Conservation (phyloP, 2,888 invertebrate species). For the Lithophane socia region DNA sequence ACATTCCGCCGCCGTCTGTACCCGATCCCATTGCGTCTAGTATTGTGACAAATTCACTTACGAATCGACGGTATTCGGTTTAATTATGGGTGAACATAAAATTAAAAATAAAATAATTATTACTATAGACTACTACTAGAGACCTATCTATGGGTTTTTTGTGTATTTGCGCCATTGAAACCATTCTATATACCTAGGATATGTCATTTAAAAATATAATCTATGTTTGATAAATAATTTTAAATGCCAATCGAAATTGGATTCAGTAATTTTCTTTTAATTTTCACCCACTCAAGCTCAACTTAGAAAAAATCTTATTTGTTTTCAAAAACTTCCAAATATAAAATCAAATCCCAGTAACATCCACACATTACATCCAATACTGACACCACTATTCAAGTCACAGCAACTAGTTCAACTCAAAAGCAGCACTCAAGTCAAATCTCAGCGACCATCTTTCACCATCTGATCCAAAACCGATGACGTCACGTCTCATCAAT, state of each 20-base stretch:
- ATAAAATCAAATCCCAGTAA: background rate
- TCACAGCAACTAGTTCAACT: conserved; percentile 32
- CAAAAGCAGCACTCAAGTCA: conserved; percentile 62
- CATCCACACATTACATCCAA: background rate
- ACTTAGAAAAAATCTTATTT: background rate
- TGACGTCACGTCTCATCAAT: conserved; percentile 83
- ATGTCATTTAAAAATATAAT: background rate
- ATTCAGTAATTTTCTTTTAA: too few species aligned
- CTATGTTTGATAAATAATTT: background rate
- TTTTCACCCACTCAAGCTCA: background rate
- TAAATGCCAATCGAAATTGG: background rate
- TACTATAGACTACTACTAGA: too few species aligned
- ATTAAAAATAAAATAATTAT: background rate
- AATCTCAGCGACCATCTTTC: conserved; percentile 66
- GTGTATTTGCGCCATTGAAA: background rate
- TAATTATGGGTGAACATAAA: background rate
- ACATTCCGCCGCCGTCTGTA: conserved; percentile 78
- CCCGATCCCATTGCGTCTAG: conserved; percentile 44
- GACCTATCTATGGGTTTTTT: background rate
- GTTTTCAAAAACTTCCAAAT: background rate
- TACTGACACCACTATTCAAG: conserved; percentile 18
- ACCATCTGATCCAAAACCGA: conserved; percentile 69
- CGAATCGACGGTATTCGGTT: conserved; percentile 23
- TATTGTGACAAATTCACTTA: conserved; percentile 64
- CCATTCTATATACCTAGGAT: background rate